These are phyloP conservation scores for Pseudochirops cupreus DNA, from an alignment of 2,797 vertebrate genomes.

Conservation along the genomic window DNA sequence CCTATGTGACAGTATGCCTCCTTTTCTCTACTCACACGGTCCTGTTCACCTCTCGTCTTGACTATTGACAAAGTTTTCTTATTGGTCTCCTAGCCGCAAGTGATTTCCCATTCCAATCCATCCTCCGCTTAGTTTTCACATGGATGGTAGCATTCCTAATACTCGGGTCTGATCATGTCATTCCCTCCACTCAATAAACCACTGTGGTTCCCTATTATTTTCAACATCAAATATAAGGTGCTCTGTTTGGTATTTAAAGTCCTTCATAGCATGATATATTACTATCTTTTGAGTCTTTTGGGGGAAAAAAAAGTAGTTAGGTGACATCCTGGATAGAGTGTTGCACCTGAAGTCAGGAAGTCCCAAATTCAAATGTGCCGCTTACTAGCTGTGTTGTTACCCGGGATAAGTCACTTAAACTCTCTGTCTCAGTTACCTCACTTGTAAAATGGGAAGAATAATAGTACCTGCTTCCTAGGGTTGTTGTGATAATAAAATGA, in stretches of 20 bases:
- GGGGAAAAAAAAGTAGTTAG: neutral
- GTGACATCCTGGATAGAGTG: neutral
- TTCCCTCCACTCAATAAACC: neutral
- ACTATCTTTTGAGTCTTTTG: neutral
- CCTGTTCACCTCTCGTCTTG: neutral
- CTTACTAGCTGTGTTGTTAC: neutral
- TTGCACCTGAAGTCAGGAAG: neutral
- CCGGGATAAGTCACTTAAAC: neutral
- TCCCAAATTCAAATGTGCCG: neutral
- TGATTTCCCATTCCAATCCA: neutral
- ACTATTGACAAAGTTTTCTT: neutral
- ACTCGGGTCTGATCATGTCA: neutral
- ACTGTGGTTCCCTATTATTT: neutral
- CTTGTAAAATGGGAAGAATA: neutral
- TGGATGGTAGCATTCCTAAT: neutral
- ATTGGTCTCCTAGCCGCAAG: neutral
- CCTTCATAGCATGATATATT: neutral
- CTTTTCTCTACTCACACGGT: neutral
- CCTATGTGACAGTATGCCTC: neutral
- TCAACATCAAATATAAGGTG: neutral
- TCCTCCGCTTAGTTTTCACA: neutral
- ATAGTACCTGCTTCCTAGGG: neutral
- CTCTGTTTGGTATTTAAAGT: neutral
- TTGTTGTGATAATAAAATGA: neutral
- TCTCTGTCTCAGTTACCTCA: neutral